A percentile compares a stretch with the other conserved stretches of the same genome.
Evolutionary conservation across 2,888 invertebrate species (phyloP).

Genomic region (Erpobdella octoculata): DNA sequence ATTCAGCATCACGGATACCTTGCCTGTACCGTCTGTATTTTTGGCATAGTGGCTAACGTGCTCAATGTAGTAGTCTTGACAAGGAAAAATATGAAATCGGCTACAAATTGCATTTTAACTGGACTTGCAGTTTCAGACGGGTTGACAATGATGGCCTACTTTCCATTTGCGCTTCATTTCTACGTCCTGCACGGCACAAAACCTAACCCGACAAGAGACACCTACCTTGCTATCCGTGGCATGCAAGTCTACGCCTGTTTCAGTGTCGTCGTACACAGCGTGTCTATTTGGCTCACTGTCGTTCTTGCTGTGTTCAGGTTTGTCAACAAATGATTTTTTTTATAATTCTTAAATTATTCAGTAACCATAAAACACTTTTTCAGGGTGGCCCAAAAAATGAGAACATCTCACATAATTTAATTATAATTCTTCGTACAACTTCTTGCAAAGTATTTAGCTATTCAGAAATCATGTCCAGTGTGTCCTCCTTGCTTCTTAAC

Average conservation of each 20-base stretch:
- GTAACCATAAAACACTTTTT: no score
- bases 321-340: no score
- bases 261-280: constrained; percentile 77
- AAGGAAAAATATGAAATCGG: constrained; percentile 79
- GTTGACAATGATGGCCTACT: constrained; percentile 78
- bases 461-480: no score
- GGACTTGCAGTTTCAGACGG: constrained; percentile 78
- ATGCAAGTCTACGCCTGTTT: constrained; percentile 74
- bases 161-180: constrained; percentile 74
- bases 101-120: constrained; percentile 70
- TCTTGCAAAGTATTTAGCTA: no score
- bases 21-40: constrained; percentile 73
- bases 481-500: no score
- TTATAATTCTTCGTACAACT: no score
- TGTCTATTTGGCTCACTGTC: constrained; percentile 86
- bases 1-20: constrained; percentile 67
- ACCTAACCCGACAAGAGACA: constrained; percentile 40
- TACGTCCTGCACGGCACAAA: constrained; percentile 43
- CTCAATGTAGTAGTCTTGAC: constrained; percentile 76
- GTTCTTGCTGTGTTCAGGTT: constrained; percentile 80
- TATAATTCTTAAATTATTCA: no score
- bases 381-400: no score
- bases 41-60: constrained; percentile 78
- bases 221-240: constrained; percentile 39
- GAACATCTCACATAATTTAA: no score